These are phyloP conservation scores for Sabatieria punctata DNA, from an alignment of 2,888 invertebrate species.

Conservation along the genomic window DNA sequence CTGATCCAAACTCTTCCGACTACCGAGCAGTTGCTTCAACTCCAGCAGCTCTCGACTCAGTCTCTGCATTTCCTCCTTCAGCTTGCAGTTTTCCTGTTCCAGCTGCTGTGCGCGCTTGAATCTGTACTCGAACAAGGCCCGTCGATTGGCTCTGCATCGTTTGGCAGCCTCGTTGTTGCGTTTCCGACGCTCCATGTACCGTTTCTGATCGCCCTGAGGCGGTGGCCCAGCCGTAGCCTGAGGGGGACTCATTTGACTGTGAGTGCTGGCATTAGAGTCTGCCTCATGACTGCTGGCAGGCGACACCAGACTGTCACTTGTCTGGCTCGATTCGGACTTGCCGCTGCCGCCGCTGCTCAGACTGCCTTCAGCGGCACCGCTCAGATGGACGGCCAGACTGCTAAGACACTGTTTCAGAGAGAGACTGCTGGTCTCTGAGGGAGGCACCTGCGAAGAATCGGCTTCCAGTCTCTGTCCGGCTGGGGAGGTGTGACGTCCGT, in stretches of 20 bases:
- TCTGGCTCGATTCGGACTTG: neutral
- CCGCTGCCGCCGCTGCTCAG: neutral
- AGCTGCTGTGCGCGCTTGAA: slow-evolving; percentile 33
- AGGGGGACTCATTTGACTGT: neutral
- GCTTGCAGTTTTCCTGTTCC: slow-evolving; percentile 35
- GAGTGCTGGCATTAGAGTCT: neutral
- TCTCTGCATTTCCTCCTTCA: slow-evolving; percentile 28
- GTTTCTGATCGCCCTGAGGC: neutral
- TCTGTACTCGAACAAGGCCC: slow-evolving; percentile 32
- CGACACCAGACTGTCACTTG: neutral
- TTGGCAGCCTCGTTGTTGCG: slow-evolving; percentile 38
- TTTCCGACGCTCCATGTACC: slow-evolving; percentile 35
- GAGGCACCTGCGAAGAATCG: neutral
- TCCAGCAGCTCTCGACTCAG: slow-evolving; percentile 31
- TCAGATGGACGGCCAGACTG: slow-evolving; percentile 1
- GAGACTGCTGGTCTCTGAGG: neutral
- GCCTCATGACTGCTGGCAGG: neutral
- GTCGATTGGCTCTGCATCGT: slow-evolving; percentile 36
- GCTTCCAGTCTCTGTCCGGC: neutral
- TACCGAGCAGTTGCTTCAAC: slow-evolving; percentile 26
- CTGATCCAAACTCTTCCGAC: no score
- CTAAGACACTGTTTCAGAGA: slow-evolving; percentile 8
- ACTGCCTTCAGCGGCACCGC: neutral
- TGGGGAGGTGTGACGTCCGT: neutral
- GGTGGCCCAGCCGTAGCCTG: neutral